Conservation (phyloP, 2,113 vertebrate species). For the Scartelaos histophorus region DNA sequence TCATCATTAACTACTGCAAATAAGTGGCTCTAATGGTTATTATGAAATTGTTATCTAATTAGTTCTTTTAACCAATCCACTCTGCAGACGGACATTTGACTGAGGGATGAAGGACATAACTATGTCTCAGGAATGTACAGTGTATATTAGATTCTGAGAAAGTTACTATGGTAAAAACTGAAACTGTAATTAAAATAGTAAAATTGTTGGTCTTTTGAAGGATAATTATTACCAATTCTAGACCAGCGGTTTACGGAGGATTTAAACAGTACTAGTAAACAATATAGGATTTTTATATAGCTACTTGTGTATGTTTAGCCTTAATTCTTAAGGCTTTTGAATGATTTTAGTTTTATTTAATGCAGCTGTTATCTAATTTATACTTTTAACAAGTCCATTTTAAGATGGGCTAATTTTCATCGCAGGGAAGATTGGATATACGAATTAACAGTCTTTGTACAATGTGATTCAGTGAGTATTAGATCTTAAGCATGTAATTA, state of each 20-base stretch:
- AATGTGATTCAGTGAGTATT: conserved; percentile 1
- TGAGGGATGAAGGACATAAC: background rate
- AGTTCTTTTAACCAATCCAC: conserved; percentile 15
- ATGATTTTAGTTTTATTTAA: background rate
- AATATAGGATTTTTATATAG: background rate
- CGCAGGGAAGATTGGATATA: background rate
- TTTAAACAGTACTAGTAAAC: too few species aligned
- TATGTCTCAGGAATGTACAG: background rate
- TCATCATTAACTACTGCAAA: conserved; percentile 10
- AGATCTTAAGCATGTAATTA: conserved; percentile 14
- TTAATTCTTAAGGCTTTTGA: too few species aligned
- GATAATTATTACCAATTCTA: background rate
- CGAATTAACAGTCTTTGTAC: background rate
- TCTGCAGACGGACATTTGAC: conserved; percentile 7
- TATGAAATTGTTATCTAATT: conserved; percentile 38
- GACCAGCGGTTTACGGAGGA: background rate
- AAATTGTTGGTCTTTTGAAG: background rate
- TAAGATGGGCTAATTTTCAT: background rate
- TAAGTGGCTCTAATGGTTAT: conserved; percentile 31
- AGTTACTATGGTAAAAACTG: background rate
- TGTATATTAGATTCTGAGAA: background rate
- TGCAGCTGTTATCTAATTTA: background rate
- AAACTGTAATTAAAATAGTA: background rate
- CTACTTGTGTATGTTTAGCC: too few species aligned
- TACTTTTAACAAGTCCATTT: background rate